phyloP scores from a whole-genome alignment of 2,113 vertebrate species.

The Typhlomys cinereus region DNA sequence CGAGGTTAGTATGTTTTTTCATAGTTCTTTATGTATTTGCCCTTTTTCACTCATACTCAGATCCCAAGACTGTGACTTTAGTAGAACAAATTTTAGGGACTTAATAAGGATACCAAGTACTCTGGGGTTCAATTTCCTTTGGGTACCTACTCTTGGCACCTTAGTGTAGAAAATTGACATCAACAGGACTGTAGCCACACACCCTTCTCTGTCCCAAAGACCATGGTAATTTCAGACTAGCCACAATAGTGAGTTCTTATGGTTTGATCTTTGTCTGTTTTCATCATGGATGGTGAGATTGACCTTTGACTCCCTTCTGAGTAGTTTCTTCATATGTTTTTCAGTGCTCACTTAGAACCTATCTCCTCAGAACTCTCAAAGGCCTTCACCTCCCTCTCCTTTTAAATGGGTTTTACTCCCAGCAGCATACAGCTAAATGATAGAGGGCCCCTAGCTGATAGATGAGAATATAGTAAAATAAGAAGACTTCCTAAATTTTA shows the following conservation, averaged over 20 bases:
- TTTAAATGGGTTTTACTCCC: neutral
- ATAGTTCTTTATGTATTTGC: neutral
- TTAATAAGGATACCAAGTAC: slow-evolving; percentile 3
- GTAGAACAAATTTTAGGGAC: slow-evolving; percentile 6
- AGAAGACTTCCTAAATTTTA: neutral
- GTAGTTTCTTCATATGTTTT: neutral
- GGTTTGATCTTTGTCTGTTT: neutral
- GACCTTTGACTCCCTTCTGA: neutral
- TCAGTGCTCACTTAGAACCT: neutral
- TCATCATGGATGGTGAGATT: neutral
- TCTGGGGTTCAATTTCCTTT: neutral
- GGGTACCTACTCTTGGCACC: neutral
- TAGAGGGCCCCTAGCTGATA: neutral
- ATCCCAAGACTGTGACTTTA: neutral
- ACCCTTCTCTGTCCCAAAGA: neutral
- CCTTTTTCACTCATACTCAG: neutral
- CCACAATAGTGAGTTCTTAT: neutral
- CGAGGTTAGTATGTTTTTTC: neutral
- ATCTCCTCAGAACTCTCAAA: neutral
- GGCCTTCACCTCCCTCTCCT: neutral
- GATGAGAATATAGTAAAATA: slow-evolving; percentile 3
- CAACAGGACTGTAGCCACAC: neutral
- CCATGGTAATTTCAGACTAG: neutral
- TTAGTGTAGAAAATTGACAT: neutral
- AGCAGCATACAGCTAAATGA: neutral